Conservation (phyloP, 1,140 invertebrate genomes). For the Polyergus mexicanus region DNA sequence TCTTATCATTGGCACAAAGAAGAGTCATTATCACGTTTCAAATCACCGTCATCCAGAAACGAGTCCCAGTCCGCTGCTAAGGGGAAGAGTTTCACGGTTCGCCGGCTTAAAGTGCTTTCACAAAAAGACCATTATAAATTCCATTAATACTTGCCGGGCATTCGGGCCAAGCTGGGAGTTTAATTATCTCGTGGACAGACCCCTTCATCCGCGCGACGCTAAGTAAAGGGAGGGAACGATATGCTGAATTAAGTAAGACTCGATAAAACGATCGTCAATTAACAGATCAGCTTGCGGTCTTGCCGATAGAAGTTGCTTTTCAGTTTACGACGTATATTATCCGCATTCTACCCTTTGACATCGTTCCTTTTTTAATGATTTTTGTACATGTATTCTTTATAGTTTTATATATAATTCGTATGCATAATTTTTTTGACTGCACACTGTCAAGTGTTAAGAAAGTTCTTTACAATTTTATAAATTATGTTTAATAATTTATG, state of each 20-base stretch:
- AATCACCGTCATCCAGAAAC: slow-evolving; percentile 44
- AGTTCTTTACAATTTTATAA: too few relatives aligned
- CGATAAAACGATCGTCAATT: slow-evolving; percentile 77
- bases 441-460: too few relatives aligned
- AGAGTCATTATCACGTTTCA: slow-evolving; percentile 37
- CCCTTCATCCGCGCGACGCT: slow-evolving; percentile 11
- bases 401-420: too few relatives aligned
- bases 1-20: slow-evolving; percentile 3
- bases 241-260: slow-evolving; percentile 80
- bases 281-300: slow-evolving; percentile 59
- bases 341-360: not conserved
- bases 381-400: not conserved
- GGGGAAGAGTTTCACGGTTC: slow-evolving; percentile 39
- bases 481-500: not conserved
- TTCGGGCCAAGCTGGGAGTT: slow-evolving; percentile 79
- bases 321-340: slow-evolving; percentile 53
- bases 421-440: too few relatives aligned
- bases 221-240: slow-evolving; percentile 72
- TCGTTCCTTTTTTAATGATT: not conserved
- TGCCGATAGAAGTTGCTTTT: slow-evolving; percentile 48
- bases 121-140: slow-evolving; percentile 82
- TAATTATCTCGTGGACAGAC: slow-evolving; percentile 78
- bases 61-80: not conserved
- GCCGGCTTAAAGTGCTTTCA: slow-evolving; percentile 63
- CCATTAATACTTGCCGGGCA: slow-evolving; percentile 82